Base-by-base conservation (phyloP, 1,140 invertebrate genomes). In the Anthonomus grandis region DNA sequence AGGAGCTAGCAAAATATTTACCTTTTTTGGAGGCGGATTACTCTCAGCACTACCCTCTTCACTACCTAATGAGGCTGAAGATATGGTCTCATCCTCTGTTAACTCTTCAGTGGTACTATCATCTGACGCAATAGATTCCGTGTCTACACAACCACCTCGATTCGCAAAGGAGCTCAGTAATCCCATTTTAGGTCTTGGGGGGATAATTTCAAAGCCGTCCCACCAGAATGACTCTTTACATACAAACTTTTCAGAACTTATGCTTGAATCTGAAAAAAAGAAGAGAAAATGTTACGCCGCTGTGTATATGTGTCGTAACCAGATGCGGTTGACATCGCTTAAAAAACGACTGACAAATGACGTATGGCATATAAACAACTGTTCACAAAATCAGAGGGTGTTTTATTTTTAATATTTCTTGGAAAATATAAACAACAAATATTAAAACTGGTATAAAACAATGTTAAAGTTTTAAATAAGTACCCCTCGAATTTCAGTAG, bases 181-280 rank as follows among this genome's bases (percentile, higher is more conserved):
- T 2, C 84, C 84, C 8, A 85, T 70, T 31, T 81, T 80, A 13
- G 76, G 77, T 36, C 82, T 74, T 4, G 81, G 76, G 3, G 83
- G 82, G 10, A 79, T 74, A 36, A 86, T 72, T 70, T 83, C 80
- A 27, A 87, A 78, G 1, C 85, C 83, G 52, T 85, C 81, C 84
- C 85, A 86, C 84, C 83, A 86, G 74, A 83, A 83, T 17, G 76
- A 71, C 64, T 86, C 83, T 31, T 67, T 66, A 27, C 61, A 65
- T n/a, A 62, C 44, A 24, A 67, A 61, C 46, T 65, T 64, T 23
- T 66, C 62, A 15, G 49, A 59, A 31, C 12, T 60, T 23, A 13
- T 24, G 22, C 25, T 57, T n/a, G n/a, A n/a, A n/a, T n/a, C n/a
- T n/a, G n/a, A n/a, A n/a, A n/a, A n/a, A n/a, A n/a, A n/a, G n/a